Evolutionary conservation across 2,888 invertebrate species (phyloP), one percentile per base, ranked within the genome.

Genomic region (Octodonta nipae): DNA sequence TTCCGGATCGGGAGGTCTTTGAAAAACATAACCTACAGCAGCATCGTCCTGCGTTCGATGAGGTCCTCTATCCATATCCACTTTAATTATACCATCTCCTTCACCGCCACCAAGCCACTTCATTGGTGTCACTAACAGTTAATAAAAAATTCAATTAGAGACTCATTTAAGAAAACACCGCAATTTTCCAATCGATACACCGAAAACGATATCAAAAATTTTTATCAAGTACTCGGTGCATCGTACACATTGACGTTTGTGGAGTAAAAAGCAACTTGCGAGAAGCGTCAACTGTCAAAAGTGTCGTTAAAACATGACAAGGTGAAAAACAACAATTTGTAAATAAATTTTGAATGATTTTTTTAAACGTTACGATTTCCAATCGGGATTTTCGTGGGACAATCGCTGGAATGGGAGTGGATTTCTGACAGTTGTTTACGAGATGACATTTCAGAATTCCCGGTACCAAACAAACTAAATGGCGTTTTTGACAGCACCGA

Each of bases 21-120:
- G 87, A 60, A 86, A 92, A 47, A 88, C 85, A 63, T 92, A 92
- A 53, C 88, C 85, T 47, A 89, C 89, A 61, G 83, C 80, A 42
- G 87, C 87, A 70, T 91, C 91, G 63, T 91, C 89, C 64, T 84
- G 84, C 42, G 80, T 68, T 53, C 79, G 75, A 63, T 70, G 71
- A 61, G 73, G 78, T 61, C 66, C 70, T 63, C 72, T 70, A 55
- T 73, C 73, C 71, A 70, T 76, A 61, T 69, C 73, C 66, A 60
- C 60, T 58, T 62, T 65, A 54, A 60, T 63, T 55, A 63, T 65
- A 53, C 66, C 70, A 69, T 75, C 77, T 64, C 73, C 78, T 58
- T 65, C 70, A 47, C 70, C 73, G 48, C 69, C 73, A 47, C 69
- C 73, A 70, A 78, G 71, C 76, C 78, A 78, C 78, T 79, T 79